These are phyloP conservation scores for Gnathonemus longibarbis DNA, from an alignment of 2,113 vertebrate genomes.

Conservation along the genomic window DNA sequence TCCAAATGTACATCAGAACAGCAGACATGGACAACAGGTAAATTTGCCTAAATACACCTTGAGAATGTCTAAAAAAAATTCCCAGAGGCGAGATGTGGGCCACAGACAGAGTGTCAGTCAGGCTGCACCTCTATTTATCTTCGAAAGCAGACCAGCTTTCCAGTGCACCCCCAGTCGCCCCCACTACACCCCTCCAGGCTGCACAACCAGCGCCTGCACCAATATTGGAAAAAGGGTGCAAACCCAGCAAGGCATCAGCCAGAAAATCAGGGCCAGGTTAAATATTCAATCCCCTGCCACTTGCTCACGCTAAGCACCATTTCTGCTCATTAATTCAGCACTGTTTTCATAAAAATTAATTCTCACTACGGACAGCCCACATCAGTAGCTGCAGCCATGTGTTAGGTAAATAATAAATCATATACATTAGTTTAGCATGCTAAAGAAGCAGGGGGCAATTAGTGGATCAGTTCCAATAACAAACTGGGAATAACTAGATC, in stretches of 20 bases:
- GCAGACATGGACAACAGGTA: neutral
- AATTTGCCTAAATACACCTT: neutral
- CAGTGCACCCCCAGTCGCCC: neutral
- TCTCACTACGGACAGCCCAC: neutral
- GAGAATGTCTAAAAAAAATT: neutral
- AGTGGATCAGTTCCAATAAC: neutral
- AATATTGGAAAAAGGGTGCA: neutral
- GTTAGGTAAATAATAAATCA: neutral
- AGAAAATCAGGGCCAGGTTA: no score
- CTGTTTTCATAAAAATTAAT: neutral
- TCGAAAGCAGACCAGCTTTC: neutral
- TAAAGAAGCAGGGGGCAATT: neutral
- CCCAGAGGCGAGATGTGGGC: slow-evolving; percentile 12
- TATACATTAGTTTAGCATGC: neutral
- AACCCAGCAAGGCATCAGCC: neutral
- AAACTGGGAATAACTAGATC: neutral
- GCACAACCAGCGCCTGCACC: neutral
- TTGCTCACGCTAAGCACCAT: neutral
- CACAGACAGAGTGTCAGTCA: neutral
- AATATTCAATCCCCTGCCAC: neutral
- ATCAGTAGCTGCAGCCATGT: neutral
- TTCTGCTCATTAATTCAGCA: neutral
- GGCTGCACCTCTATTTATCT: slow-evolving; percentile 16
- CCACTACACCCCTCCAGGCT: neutral
- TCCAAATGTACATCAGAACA: neutral